These are phyloP conservation scores for Dasypus novemcinctus DNA, from an alignment of 2,113 vertebrate species.

Conservation along the genomic window DNA sequence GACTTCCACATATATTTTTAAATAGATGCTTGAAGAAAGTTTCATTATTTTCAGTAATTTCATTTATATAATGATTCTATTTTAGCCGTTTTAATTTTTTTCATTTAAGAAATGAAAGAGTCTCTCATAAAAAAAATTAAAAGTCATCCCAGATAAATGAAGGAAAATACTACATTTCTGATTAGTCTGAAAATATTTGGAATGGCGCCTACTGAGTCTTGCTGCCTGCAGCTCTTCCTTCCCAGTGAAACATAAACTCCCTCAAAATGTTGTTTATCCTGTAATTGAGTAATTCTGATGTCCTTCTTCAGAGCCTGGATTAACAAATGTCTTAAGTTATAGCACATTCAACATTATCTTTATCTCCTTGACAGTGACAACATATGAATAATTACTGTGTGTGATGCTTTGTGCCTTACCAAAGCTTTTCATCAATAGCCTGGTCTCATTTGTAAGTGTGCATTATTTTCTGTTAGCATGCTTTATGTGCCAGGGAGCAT, in stretches of 20 bases:
- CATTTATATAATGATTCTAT: neutral
- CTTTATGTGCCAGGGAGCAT: neutral
- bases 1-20: neutral
- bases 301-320: slow-evolving; percentile 14
- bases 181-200: neutral
- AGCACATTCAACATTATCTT: neutral
- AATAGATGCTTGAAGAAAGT: neutral
- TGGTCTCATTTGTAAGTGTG: neutral
- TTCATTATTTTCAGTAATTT: neutral
- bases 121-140: neutral
- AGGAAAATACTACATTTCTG: neutral
- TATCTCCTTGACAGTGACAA: slow-evolving; percentile 27
- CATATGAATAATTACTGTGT: neutral
- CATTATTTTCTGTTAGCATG: neutral
- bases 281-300: slow-evolving; percentile 35
- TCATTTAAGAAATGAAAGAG: neutral
- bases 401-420: rapidly evolving
- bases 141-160: neutral
- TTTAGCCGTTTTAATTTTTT: neutral
- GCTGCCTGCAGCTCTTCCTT: neutral
- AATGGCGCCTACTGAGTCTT: neutral
- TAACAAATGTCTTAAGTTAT: slow-evolving; percentile 41
- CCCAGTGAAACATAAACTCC: neutral
- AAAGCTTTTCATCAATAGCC: neutral
- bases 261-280: neutral